Evolutionary conservation across 1,140 invertebrate genomes (phyloP), one percentile per base, ranked within the genome.

Genomic region (Lucilia cuprina): DNA sequence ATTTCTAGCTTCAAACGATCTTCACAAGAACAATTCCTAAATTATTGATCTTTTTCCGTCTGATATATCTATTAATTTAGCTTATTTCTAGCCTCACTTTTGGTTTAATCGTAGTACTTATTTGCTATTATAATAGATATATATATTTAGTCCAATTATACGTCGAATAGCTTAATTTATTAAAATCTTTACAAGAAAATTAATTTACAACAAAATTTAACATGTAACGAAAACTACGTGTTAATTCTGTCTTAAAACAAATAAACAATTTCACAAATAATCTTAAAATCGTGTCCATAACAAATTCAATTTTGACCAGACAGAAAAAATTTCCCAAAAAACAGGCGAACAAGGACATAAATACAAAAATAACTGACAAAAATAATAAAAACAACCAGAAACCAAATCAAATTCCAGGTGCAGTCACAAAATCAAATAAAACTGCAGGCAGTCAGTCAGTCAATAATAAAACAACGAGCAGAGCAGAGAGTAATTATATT

Each of bases 341-440:
- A 10, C 41, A 13, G 3, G 25, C 25, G 25, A 47, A 41, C 2
- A 35, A 35, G 17, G 9, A 75, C 41, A 19, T 17, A 17, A 35
- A 30, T 30, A 19, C 12, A 25, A n/a, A 35, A 35, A 78, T 80
- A 80, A 50, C 77, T 80, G 77, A 49, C 7, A 80, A 49, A 35
- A 80, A 47, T 19, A 78, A 78, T 47, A 78, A 78, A 78, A 41
- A 78, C 75, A 47, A 78, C 17, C 34, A 78, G 74, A 17, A 80
- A 80, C 77, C 77, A 80, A 80, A 80, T 80, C 77, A 25, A 80
- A 80, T 80, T 80, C 77, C 77, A 80, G 77, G 77, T 80, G 77
- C 77, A 80, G 77, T 50, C 47, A 80, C 17, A 80, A 80, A 80
- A 80, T 80, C 77, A 47, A 47, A 80, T 80, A 80, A 80, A 80